Evolutionary conservation across 2,888 invertebrate genomes (phyloP).

Genomic region (Crossocerus cetratus): DNA sequence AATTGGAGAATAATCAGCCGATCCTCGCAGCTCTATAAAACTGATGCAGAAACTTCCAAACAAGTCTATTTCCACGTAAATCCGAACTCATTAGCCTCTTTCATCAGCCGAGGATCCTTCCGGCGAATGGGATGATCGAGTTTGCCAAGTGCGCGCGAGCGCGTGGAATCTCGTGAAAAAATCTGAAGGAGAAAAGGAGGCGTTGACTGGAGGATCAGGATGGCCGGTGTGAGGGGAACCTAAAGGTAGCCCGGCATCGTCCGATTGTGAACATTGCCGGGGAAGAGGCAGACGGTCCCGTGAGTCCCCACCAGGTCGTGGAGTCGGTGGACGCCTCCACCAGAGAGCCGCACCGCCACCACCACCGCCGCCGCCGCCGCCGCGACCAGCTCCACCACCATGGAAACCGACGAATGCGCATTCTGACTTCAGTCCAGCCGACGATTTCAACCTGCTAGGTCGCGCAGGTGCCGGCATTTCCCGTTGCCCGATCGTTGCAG

Average conservation of each 20-base stretch:
- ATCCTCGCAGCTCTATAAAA: no score
- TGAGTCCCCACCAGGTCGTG: slow-evolving; percentile 56
- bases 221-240: slow-evolving; percentile 43
- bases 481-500: slow-evolving; percentile 33
- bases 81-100: no score
- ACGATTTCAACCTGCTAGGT: slow-evolving; percentile 62
- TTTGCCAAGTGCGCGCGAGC: no score
- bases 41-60: no score
- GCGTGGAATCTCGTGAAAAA: no score
- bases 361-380: slow-evolving; percentile 40
- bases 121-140: no score
- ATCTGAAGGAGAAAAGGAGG: no score
- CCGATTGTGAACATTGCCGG: slow-evolving; percentile 56
- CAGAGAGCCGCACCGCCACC: slow-evolving; percentile 45
- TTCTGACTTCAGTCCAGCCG: slow-evolving; percentile 68
- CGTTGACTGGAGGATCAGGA: not conserved
- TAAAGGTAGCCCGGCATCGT: slow-evolving; percentile 44
- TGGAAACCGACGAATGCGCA: slow-evolving; percentile 66
- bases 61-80: no score
- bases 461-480: slow-evolving; percentile 52
- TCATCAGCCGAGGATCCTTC: no score
- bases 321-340: slow-evolving; percentile 50
- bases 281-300: slow-evolving; percentile 61
- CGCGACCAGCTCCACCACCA: slow-evolving; percentile 56
- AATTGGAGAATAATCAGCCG: no score